Evolutionary conservation across 2,113 vertebrate genomes (phyloP).

Genomic region (Campylomormyrus numenius): DNA sequence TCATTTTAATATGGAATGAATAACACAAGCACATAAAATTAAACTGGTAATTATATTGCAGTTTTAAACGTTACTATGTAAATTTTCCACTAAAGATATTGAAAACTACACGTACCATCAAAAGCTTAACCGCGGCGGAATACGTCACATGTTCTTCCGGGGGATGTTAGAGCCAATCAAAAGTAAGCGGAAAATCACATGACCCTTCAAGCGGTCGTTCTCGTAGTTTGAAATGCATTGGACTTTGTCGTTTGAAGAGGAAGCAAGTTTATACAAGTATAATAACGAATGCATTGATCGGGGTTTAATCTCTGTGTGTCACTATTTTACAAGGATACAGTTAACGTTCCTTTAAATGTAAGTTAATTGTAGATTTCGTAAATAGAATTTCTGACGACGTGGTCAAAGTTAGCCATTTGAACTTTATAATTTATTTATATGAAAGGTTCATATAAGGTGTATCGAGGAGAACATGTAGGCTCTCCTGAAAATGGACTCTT

Average conservation of each 20-base stretch:
- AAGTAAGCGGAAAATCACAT: constrained; percentile 30
- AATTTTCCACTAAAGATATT: background rate
- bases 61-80: background rate
- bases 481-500: background rate
- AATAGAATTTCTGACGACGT: background rate
- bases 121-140: background rate
- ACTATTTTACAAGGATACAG: background rate
- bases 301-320: background rate
- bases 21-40: background rate
- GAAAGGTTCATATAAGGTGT: background rate
- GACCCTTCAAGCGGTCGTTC: constrained; percentile 31
- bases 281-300: background rate
- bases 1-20: background rate
- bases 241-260: background rate
- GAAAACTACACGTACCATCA: constrained; percentile 8
- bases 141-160: background rate
- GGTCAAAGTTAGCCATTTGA: background rate
- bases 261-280: background rate
- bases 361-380: background rate
- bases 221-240: constrained; percentile 59
- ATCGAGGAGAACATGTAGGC: background rate
- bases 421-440: background rate
- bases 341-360: background rate
- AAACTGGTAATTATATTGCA: background rate
- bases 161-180: constrained; percentile 43